Evolutionary conservation across 2,888 invertebrate genomes (phyloP), one percentile per base, ranked within the genome.

Genomic region (Thymelicus acteon): DNA sequence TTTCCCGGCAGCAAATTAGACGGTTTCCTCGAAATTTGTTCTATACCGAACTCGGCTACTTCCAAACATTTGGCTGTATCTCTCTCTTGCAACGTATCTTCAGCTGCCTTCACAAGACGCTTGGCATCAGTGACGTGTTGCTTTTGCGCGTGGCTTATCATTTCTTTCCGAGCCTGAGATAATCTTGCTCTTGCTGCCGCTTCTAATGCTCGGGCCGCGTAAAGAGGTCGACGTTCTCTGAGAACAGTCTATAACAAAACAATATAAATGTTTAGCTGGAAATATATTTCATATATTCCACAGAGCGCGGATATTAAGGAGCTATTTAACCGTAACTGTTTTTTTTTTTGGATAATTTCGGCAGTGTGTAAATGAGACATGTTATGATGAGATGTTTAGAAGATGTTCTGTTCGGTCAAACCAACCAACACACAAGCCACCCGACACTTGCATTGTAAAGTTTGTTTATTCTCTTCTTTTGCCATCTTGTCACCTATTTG

Each of bases 41-140:
- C 89, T 85, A 93, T 87, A 5, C 85, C 93, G 65, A 93, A 93
- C 73, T 92, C 88, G 0, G 88, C 91, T 0, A 83, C 79, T 75
- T 93, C 93, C 58, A 93, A 74, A 67, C 91, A 92, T 75, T 86
- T 90, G 5, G 82, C 80, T 0, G 90, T 90, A 60, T 91, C 89
- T 15, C 83, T 83, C 73, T 85, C 81, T 60, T 88, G 85, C 19
- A 80, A 81, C 49, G 85, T 78, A 0, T 76, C 75, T 73, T 82
- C 79, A 15, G 88, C 83, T 8, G 83, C 80, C 49, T 78, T 77
- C 19, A 93, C 78, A 7, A 93, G 86, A 0, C 93, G 87, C 31
- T 81, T 80, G 2, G 92, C 90, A 64, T 92, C 91, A 0, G 82
- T 82, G 2, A 80, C 77, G 72, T 91, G 86, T 73, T 92, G 92